Conservation (phyloP, 2,888 invertebrate species). For the Agapostemon virescens region DNA sequence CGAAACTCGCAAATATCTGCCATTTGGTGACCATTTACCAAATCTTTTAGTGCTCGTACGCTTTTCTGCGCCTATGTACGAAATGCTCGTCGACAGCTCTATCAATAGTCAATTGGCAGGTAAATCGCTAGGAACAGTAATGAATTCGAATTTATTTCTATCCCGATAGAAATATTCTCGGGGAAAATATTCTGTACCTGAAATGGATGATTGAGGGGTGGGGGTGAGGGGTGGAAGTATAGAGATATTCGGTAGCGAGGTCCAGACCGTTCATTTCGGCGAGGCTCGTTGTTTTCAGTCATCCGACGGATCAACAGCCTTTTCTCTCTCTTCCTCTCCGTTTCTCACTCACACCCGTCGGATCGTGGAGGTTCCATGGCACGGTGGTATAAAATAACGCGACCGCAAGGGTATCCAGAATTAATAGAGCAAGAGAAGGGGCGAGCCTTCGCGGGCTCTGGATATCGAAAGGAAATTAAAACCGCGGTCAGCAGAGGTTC, state of each 20-base stretch:
- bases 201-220: no score
- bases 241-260: neutral
- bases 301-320: conserved; percentile 4
- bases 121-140: neutral
- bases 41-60: neutral
- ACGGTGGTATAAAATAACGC: conserved; percentile 46
- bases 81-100: neutral
- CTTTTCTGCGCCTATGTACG: neutral
- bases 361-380: conserved; percentile 10
- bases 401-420: conserved; percentile 38
- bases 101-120: neutral
- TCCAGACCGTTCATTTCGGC: conserved; percentile 16
- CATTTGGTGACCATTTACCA: neutral
- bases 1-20: no score
- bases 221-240: no score
- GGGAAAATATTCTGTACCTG: conserved; percentile 9
- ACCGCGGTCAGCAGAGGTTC: conserved; percentile 44
- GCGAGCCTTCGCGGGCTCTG: conserved; percentile 46
- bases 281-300: neutral
- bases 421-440: conserved; percentile 50
- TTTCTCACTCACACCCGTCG: neutral
- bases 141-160: neutral
- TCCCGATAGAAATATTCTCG: conserved; percentile 15
- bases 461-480: conserved; percentile 68
- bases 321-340: neutral